Evolutionary conservation across 2,797 vertebrate species (phyloP).

Genomic region (Echeneis naucrates): DNA sequence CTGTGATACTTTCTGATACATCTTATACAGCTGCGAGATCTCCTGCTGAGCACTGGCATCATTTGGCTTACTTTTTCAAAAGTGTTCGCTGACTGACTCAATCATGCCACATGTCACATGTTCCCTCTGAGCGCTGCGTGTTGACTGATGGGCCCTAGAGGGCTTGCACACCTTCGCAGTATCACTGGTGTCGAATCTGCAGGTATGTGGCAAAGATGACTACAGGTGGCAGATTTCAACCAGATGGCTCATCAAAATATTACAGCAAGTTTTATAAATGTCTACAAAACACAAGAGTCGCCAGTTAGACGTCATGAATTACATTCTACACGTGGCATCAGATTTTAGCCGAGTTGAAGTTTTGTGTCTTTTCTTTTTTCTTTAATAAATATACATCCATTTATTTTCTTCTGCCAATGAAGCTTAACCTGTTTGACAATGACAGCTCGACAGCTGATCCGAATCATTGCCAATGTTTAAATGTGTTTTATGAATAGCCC

Average conservation of each 20-base stretch:
- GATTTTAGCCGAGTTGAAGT: background rate
- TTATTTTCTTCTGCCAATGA: constrained; percentile 48
- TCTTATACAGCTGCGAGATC: constrained; percentile 44
- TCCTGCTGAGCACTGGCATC: constrained; percentile 55
- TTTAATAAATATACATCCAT: constrained; percentile 11
- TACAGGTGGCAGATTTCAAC: constrained; percentile 57
- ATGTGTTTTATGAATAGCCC: constrained; percentile 73
- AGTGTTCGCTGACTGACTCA: constrained; percentile 72
- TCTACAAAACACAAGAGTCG: constrained; percentile 43
- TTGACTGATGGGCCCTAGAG: constrained; percentile 72
- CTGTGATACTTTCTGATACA: constrained; percentile 46
- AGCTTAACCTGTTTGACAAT: constrained; percentile 70
- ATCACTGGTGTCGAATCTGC: constrained; percentile 57
- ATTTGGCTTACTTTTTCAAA: constrained; percentile 55
- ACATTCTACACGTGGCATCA: constrained; percentile 1
- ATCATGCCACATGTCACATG: constrained; percentile 75
- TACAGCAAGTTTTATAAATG: constrained; percentile 42
- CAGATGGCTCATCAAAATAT: constrained; percentile 65
- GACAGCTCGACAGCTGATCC: constrained; percentile 70
- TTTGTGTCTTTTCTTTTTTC: constrained; percentile 14
- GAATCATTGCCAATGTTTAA: constrained; percentile 67
- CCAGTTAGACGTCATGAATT: constrained; percentile 19
- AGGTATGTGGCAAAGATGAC: constrained; percentile 63
- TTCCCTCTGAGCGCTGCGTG: constrained; percentile 66
- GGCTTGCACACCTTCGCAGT: constrained; percentile 57